Evolutionary conservation across 2,888 invertebrate species (phyloP), one percentile per base, ranked within the genome.

Genomic region (Junonia oenone): DNA sequence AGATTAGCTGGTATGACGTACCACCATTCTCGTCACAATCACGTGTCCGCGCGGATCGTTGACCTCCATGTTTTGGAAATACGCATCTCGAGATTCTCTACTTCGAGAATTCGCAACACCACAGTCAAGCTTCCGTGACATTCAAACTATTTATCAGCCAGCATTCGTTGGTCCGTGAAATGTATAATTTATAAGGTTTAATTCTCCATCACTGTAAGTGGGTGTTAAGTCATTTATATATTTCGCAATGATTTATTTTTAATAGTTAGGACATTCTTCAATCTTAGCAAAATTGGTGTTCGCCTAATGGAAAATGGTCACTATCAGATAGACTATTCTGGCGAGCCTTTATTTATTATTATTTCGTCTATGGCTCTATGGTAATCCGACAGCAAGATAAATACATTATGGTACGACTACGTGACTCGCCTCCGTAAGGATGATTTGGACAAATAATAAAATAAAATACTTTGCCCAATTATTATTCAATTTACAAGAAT

Each of bases 61-160:
- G 89, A 88, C 88, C 89, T 72, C 67, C 64, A 65, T 88, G 87
- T 89, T 90, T 89, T 88, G 84, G 83, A 81, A 83, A 81, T 79
- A 81, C 73, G 66, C 63, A 71, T 67, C 71, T 55, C 48, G 35
- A 33, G 40, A 37, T 49, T 56, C 45, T 43, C 8, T 13, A 13
- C 13, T 43, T 26, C n/a, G 38, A 56, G 51, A 47, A 61, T 63
- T 61, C 61, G 57, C 62, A 47, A 55, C 33, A 51, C 49, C 45
- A 55, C 35, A 47, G 47, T 43, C 50, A 8, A 55, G 58, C 56
- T 58, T 62, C 62, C 58, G 56, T 53, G 58, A 55, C 59, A 62
- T 56, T 47, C 46, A 66, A 71, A 69, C 67, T 68, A 76, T 76
- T 76, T 72, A 75, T 80, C 71, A 68, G 66, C 69, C 49, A 59